Percentiles rank a stretch among this genome's conserved stretches.
Evolutionary conservation across 2,797 vertebrate species (phyloP).

Genomic region (Mus spretus): DNA sequence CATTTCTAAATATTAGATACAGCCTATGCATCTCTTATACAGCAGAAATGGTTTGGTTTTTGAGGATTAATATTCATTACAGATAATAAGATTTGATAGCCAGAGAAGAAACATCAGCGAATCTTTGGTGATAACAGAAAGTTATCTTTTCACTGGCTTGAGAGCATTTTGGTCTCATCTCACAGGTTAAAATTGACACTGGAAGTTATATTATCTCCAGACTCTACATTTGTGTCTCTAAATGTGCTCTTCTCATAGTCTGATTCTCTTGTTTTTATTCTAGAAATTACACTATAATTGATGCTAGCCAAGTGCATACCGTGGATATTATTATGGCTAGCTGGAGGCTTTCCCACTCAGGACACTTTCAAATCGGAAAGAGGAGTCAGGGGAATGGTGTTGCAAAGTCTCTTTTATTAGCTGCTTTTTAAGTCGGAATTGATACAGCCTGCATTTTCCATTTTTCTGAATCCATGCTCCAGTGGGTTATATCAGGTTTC

Average conservation of each 20-base stretch:
- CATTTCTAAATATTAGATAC: conserved; percentile 61
- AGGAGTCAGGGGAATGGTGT: conserved; percentile 33
- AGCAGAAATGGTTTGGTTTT: conserved; percentile 56
- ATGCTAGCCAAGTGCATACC: conserved; percentile 70
- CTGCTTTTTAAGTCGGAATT: conserved; percentile 74
- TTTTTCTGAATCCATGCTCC: conserved; percentile 79
- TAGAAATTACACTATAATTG: conserved; percentile 71
- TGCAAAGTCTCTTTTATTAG: conserved; percentile 74
- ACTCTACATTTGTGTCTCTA: conserved; percentile 66
- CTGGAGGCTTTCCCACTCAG: conserved; percentile 54
- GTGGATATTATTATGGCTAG: conserved; percentile 66
- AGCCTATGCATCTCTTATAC: conserved; percentile 44
- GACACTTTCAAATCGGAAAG: conserved; percentile 68
- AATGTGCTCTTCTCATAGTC: conserved; percentile 68
- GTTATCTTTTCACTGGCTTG: conserved; percentile 69
- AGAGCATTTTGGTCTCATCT: conserved; percentile 67
- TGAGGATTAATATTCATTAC: conserved; percentile 79
- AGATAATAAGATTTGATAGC: conserved; percentile 72
- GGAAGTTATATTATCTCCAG: conserved; percentile 59
- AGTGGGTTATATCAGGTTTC: conserved; percentile 80
- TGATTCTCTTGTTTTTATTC: conserved; percentile 72
- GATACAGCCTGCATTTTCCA: conserved; percentile 73
- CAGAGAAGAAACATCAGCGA: conserved; percentile 61
- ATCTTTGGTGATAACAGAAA: conserved; percentile 73
- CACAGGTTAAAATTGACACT: conserved; percentile 68